Evolutionary conservation across 2,888 invertebrate species (phyloP).

Genomic region (Polymixis lichenea): DNA sequence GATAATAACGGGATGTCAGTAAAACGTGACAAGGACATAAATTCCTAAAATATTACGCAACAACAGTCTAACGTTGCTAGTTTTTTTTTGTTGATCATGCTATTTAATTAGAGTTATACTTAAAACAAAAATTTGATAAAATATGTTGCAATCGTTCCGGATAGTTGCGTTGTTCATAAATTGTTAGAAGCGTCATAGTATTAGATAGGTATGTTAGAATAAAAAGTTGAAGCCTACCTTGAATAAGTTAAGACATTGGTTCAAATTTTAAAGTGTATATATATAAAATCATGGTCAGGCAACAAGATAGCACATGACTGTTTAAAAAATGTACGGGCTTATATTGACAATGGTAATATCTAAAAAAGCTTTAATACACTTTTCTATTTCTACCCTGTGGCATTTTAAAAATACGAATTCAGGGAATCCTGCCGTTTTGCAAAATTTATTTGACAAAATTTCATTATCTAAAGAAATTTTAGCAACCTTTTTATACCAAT

Average conservation of each 20-base stretch:
- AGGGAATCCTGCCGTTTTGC: neutral
- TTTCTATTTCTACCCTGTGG: neutral
- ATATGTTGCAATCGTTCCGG: constrained; percentile 58
- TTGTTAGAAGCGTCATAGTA: constrained; percentile 4
- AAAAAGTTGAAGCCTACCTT: constrained; percentile 12
- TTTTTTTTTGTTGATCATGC: constrained; percentile 8
- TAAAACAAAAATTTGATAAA: constrained; percentile 20
- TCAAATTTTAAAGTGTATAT: neutral
- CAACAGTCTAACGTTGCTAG: constrained; percentile 16
- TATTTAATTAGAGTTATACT: neutral
- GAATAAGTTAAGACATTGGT: neutral
- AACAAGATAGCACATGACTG: neutral
- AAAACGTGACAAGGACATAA: constrained; percentile 22
- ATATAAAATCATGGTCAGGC: neutral
- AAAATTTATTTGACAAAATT: no score
- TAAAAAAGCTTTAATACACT: no score
- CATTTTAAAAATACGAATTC: neutral
- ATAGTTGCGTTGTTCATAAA: constrained; percentile 51
- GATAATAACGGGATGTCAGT: neutral
- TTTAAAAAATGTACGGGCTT: neutral
- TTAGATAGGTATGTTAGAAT: neutral
- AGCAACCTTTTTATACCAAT: no score
- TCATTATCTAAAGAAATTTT: no score
- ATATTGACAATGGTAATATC: neutral
- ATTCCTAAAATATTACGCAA: constrained; percentile 53